These are phyloP conservation scores for Hecatera dysodea DNA, from an alignment of 2,888 invertebrate species.

Conservation along the genomic window DNA sequence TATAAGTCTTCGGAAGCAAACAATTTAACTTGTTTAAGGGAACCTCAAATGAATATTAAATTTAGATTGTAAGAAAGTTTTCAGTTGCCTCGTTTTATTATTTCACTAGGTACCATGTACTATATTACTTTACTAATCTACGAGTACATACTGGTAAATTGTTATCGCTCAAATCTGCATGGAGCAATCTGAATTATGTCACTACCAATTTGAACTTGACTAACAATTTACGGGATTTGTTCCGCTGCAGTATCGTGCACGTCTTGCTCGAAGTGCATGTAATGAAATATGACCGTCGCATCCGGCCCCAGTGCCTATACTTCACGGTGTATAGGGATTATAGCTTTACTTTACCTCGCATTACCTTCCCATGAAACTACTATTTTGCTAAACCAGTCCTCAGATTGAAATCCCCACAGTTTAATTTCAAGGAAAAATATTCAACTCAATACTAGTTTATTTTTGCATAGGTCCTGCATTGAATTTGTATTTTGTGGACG, in stretches of 20 bases:
- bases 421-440: slow-evolving; percentile 49
- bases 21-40: background rate
- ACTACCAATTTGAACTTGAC: slow-evolving; percentile 47
- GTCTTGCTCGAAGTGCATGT: slow-evolving; percentile 59
- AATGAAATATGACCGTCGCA: slow-evolving; percentile 68
- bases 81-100: background rate
- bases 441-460: slow-evolving; percentile 28
- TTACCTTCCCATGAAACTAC: slow-evolving; percentile 54
- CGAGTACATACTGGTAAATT: background rate
- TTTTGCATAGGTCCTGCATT: slow-evolving; percentile 47
- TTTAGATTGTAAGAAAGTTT: background rate
- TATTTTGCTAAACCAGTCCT: slow-evolving; percentile 58
- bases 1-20: background rate
- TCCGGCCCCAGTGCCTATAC: slow-evolving; percentile 59
- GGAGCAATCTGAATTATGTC: slow-evolving; percentile 27
- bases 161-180: background rate
- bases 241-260: slow-evolving; percentile 57
- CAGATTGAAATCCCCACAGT: slow-evolving; percentile 39
- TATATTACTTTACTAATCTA: background rate
- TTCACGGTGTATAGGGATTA: slow-evolving; percentile 69
- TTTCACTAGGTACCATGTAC: background rate
- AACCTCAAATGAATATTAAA: background rate
- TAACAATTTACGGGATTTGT: slow-evolving; percentile 53
- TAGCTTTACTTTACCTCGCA: slow-evolving; percentile 53
- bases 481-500: slow-evolving; percentile 46